Evolutionary conservation across 2,888 invertebrate species (phyloP), one percentile per base, ranked within the genome.

Genomic region (Tanypteryx hageni): DNA sequence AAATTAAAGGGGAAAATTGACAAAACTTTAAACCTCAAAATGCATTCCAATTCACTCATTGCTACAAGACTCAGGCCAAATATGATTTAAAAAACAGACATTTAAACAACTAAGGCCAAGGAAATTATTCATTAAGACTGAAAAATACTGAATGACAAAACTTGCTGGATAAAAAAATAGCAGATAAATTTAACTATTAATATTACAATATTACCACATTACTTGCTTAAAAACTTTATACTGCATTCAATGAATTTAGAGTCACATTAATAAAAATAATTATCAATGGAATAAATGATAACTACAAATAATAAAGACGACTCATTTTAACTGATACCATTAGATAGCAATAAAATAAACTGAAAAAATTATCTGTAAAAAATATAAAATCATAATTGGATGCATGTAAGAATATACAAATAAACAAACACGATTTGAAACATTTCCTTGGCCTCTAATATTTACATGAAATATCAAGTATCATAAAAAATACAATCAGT

Each of bases 11-110:
- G 85, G 86, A 44, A 61, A 86, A 10, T 16, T 13, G 16, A 16
- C 22, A 86, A 86, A 31, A 64, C n/a, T 57, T 44, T 59, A 68
- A 10, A 68, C 57, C 27, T 31, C n/a, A 27, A 61, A 86, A 5
- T 64, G 86, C 86, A 86, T 86, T 86, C 86, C 86, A 86, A 61
- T 61, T 31, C 16, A 27, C 59, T 86, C 85, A 86, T 59, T 31
- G 22, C 86, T 86, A 86, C 61, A 86, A 3, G 0, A 86, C 16
- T 16, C 86, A 14, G 44, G 59, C 31, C 8, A 27, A 86, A 31
- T 31, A 31, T 27, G 22, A 85, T 31, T 10, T 64, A 7, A 44
- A 61, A 86, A 59, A 61, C 16, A 68, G 1, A 86, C 61, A 61
- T 0, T 57, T 56, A 56, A n/a, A 83, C 27, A 31, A 14, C 59